Evolutionary conservation across 2,797 vertebrate species (phyloP).

Genomic region (Falco concolor): DNA sequence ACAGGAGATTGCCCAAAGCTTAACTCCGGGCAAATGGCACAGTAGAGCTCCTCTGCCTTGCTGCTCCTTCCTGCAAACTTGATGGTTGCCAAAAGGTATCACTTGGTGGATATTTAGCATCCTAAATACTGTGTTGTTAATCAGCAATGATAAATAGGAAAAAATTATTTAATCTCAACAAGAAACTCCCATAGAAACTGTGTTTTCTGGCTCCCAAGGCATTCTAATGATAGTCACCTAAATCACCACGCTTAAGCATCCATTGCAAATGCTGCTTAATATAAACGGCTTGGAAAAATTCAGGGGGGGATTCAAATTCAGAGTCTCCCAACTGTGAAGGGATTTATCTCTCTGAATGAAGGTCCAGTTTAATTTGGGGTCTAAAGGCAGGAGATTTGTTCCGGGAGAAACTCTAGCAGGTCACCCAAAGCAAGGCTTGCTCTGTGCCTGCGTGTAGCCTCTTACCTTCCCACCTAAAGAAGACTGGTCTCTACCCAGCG

Average conservation of each 20-base stretch:
- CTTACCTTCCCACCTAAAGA: not conserved
- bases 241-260: not conserved
- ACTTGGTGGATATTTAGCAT: not conserved
- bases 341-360: not conserved
- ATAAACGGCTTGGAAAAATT: not conserved
- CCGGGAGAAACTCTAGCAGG: not conserved
- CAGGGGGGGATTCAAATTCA: not conserved
- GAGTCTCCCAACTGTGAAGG: not conserved
- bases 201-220: not conserved
- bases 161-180: not conserved
- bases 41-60: not conserved
- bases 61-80: not conserved
- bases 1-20: not conserved
- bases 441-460: fast-evolving
- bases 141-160: not conserved
- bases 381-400: not conserved
- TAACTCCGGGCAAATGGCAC: not conserved
- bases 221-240: not conserved
- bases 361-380: not conserved
- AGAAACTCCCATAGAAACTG: not conserved
- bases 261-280: not conserved
- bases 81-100: not conserved
- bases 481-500: not conserved
- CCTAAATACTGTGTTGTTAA: not conserved
- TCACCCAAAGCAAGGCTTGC: not conserved